A percentile compares a stretch with the other conserved stretches of the same genome.
These are phyloP conservation scores for Drosophila macrothrix DNA, from an alignment of 2,888 invertebrate genomes.

Conservation along the genomic window DNA sequence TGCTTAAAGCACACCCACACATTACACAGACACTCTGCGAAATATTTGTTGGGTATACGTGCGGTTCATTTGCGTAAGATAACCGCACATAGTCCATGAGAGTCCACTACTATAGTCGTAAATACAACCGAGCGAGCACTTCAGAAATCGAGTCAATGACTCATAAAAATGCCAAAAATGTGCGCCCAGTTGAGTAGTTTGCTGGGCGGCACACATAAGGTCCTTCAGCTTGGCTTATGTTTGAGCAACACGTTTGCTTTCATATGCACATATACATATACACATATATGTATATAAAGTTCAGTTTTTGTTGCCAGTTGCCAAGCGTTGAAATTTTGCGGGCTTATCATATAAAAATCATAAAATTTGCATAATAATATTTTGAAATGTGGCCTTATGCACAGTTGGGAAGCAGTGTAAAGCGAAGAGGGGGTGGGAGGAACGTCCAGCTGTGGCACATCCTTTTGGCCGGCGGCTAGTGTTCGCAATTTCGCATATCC, in stretches of 20 bases:
- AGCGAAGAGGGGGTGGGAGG: not conserved
- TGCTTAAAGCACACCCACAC: constrained; percentile 25
- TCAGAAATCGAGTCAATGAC: constrained; percentile 79
- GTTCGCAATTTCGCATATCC: constrained; percentile 44
- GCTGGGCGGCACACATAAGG: constrained; percentile 21
- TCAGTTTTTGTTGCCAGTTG: constrained; percentile 38
- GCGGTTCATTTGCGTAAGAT: constrained; percentile 56
- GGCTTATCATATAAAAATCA: constrained; percentile 80
- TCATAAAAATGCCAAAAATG: constrained; percentile 80
- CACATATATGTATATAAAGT: constrained; percentile 5
- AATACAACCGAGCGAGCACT: constrained; percentile 57
- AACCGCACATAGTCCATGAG: constrained; percentile 26
- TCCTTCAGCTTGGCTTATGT: constrained; percentile 37
- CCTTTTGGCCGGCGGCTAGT: constrained; percentile 47
- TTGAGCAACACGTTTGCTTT: constrained; percentile 39
- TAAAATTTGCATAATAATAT: constrained; percentile 82
- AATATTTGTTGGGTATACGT: not conserved
- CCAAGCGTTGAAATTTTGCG: constrained; percentile 71
- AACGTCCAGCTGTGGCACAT: constrained; percentile 53
- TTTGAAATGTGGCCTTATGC: constrained; percentile 63
- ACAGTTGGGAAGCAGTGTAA: not conserved
- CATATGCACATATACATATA: constrained; percentile 42
- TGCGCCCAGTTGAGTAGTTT: constrained; percentile 63
- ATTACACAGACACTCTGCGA: not conserved
- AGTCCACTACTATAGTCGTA: constrained; percentile 44